Evolutionary conservation across 1,140 invertebrate species (phyloP), one percentile per base, ranked within the genome.

Genomic region (Drosophila novamexicana): DNA sequence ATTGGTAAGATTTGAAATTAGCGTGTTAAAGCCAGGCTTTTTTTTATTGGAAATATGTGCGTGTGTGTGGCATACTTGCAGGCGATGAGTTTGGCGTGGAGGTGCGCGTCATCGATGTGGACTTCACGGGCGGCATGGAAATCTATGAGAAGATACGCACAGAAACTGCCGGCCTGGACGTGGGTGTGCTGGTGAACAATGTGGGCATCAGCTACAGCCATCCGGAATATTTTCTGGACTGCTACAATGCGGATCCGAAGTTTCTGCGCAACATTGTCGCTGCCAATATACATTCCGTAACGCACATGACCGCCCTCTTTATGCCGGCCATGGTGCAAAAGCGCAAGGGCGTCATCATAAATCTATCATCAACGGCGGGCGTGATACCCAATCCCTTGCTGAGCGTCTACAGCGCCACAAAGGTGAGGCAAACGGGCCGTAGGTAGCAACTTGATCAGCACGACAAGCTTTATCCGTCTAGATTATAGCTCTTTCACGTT

Each of bases 151-250:
- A 94, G 61, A 97, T 99, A 53, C 93, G 95, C 29, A 95, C 95
- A 76, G 94, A 96, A 59, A 94, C 98, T 7, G 93, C 93, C 7
- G 96, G 95, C 2, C 93, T 99, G 1, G 97, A 99, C 90, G 96
- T 99, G 68, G 98, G 97, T 1, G 95, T 98, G 14, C 93, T 99
- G 8, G 95, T 99, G 6, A 99, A 99, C 92, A 99, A 99, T 93
- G 98, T 99, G 0, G 98, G 98, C 4, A 95, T 97, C 70, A 97
- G 97, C 58, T 99, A 99, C 92, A 93, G 95, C 0, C 95, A 97
- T 92, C 98, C 98, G 0, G 96, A 97, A 86, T 96, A 96, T 81
- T 97, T 98, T 91, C 93, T 96, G 1, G 94, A 96, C 12, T 90
- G 96, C 1, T 93, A 94, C 7, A 94, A 96, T 57, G 93, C 93